phyloP scores from a whole-genome alignment of 2,888 invertebrate genomes.

The Synanthedon andrenaeformis region DNA sequence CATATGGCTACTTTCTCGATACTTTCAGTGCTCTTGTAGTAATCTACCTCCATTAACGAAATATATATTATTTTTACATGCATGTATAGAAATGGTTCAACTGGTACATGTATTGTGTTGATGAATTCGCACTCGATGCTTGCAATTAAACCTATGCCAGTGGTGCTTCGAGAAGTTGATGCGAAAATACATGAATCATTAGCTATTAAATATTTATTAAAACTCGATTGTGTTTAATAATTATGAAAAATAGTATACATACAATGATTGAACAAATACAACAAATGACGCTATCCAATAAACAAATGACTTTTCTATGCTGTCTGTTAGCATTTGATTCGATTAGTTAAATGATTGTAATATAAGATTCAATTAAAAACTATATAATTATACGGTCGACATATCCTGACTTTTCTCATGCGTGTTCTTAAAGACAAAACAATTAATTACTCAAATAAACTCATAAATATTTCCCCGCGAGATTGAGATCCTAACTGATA shows the following conservation, averaged over 20 bases:
- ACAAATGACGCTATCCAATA: slow-evolving; percentile 30
- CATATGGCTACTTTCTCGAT: slow-evolving; percentile 54
- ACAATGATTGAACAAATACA: slow-evolving; percentile 29
- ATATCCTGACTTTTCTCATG: too few relatives aligned
- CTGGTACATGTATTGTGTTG: slow-evolving; percentile 6
- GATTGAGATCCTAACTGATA: too few relatives aligned
- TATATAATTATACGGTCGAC: too few relatives aligned
- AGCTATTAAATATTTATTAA: slow-evolving; percentile 36
- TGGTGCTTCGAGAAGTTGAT: slow-evolving; percentile 28
- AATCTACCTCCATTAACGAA: slow-evolving; percentile 45
- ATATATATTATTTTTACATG: slow-evolving; percentile 4
- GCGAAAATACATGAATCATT: slow-evolving; percentile 44
- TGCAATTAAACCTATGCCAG: slow-evolving; percentile 25
- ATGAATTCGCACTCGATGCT: slow-evolving; percentile 25
- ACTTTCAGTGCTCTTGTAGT: slow-evolving; percentile 41
- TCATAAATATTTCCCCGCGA: too few relatives aligned
- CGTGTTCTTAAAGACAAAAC: too few relatives aligned
- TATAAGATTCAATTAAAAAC: too few relatives aligned
- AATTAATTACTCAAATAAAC: too few relatives aligned
- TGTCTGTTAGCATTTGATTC: neutral
- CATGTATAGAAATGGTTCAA: neutral
- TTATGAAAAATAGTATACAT: slow-evolving; percentile 27
- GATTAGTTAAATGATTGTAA: too few relatives aligned
- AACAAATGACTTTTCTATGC: neutral
- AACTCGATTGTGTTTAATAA: slow-evolving; percentile 44